A percentile compares a stretch with the other conserved stretches of the same genome.
phyloP scores from a whole-genome alignment of 2,888 invertebrate genomes.

The Drosophila anomelani region DNA sequence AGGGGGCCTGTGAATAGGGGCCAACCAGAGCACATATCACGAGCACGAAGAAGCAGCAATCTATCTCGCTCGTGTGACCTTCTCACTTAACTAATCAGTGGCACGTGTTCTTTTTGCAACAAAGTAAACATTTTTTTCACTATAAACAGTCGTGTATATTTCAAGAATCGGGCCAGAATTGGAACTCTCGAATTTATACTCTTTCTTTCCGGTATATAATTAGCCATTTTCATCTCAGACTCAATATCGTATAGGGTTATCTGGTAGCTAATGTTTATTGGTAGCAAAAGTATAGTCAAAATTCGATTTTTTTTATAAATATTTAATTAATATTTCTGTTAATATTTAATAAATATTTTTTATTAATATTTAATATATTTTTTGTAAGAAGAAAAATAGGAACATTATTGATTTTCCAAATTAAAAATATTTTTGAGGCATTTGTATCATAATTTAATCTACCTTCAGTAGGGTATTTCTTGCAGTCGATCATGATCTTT shows the following conservation, averaged over 20 bases:
- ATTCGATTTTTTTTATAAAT: too few species aligned
- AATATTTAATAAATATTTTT: neutral
- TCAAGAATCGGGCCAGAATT: constrained; percentile 5
- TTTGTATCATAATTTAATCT: too few species aligned
- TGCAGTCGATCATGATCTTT: constrained; percentile 4
- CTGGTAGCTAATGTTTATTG: neutral
- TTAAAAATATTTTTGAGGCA: too few species aligned
- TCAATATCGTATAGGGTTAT: constrained; percentile 14
- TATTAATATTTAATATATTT: neutral
- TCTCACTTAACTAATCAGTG: constrained; percentile 70
- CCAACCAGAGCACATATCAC: constrained; percentile 12
- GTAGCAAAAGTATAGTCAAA: neutral
- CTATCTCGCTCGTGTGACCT: constrained; percentile 40
- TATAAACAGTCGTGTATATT: constrained; percentile 45
- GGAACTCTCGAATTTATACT: constrained; percentile 26
- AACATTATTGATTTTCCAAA: too few species aligned
- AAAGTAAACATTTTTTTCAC: constrained; percentile 73
- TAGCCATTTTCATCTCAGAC: constrained; percentile 6
- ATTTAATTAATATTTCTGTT: neutral
- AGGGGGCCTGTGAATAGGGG: constrained; percentile 4
- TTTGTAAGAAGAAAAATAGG: too few species aligned
- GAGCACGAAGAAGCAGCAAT: constrained; percentile 18
- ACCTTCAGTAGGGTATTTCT: neutral
- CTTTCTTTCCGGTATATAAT: constrained; percentile 27
- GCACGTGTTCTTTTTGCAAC: constrained; percentile 77